Base-by-base conservation (phyloP, 2,797 vertebrate genomes). In the Melanotaenia trifasciata region DNA sequence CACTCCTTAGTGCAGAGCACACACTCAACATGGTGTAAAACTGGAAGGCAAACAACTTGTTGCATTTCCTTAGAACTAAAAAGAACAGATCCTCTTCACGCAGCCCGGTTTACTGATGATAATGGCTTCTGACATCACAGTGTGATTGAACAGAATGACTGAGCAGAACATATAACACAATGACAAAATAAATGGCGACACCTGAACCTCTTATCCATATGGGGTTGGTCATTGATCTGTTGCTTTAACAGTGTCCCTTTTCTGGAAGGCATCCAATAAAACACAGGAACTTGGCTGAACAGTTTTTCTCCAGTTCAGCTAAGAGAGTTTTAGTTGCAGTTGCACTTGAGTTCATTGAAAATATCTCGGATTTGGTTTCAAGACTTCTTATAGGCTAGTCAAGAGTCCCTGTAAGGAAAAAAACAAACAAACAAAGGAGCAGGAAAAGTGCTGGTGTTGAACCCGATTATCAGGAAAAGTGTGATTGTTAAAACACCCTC, bases 1-100 rank as follows among this genome's bases (percentile, higher is more conserved):
- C 12, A 36, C 70, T 68, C 70, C 56, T 78, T 45, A 38, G 57
- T 36, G 58, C 53, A 33, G 67, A 78, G 22, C 67, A 51, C 58
- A 22, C 20, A 3, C 61, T 59, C 61, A 22, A 1, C 14, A 12
- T 62, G 35, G 45, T 47, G 20, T 33, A 14, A 43, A 35, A 73
- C 22, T 14, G 28, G 1, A 60, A 70, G 4, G 22, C 45, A 30
- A 54, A 38, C 43, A 38, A 50, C 54, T 53, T 64, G 74, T 74
- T 59, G 28, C 50, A 70, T 62, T 50, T 57, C 22, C 50, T 20
- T 30, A 24, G 24, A 24, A 0, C 51, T 53, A 6, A n/a, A 13
- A 47, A 18, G 28, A 24, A 18, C 20, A 67, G 22, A 57, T 16
- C 1, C 5, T 38, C 13, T 58, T 24, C 3, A 1, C 28, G 51